phyloP scores from a whole-genome alignment of 2,888 invertebrate species.

The Acleris literana region DNA sequence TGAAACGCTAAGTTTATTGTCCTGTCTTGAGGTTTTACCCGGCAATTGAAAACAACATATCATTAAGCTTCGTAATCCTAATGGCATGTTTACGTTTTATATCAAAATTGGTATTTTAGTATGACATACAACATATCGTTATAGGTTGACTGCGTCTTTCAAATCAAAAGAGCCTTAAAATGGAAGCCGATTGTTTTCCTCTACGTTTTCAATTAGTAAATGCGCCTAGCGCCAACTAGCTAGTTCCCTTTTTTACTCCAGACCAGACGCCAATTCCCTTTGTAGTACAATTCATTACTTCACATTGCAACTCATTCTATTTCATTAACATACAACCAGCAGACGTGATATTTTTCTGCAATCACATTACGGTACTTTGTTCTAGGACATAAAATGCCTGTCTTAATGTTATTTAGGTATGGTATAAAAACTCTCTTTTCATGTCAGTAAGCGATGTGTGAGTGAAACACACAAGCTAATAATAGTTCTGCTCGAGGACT shows the following conservation, averaged over 20 bases:
- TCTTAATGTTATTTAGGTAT: slow-evolving; percentile 10
- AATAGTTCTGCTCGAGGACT: slow-evolving; percentile 4
- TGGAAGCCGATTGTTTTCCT: background rate
- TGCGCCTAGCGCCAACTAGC: slow-evolving; percentile 4
- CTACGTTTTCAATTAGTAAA: background rate
- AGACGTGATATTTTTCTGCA: slow-evolving; percentile 8
- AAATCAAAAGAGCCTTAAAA: too few relatives aligned
- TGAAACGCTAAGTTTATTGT: slow-evolving; percentile 41
- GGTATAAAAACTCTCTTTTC: slow-evolving; percentile 7
- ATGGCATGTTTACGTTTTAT: background rate
- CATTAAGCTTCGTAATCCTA: slow-evolving; percentile 35
- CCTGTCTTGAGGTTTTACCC: slow-evolving; percentile 32
- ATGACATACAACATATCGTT: too few relatives aligned
- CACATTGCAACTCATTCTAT: background rate
- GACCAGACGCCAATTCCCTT: background rate
- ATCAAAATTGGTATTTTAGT: too few relatives aligned
- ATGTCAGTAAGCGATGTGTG: slow-evolving; percentile 3
- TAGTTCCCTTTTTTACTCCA: background rate
- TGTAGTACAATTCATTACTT: background rate
- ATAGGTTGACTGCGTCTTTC: too few relatives aligned
- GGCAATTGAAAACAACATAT: slow-evolving; percentile 28
- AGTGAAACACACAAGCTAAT: background rate
- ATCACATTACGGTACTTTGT: slow-evolving; percentile 19
- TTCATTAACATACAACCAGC: slow-evolving; percentile 5
- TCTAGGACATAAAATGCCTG: slow-evolving; percentile 18